phyloP scores from a whole-genome alignment of 1,140 invertebrate species.

The Drosophila obscura region DNA sequence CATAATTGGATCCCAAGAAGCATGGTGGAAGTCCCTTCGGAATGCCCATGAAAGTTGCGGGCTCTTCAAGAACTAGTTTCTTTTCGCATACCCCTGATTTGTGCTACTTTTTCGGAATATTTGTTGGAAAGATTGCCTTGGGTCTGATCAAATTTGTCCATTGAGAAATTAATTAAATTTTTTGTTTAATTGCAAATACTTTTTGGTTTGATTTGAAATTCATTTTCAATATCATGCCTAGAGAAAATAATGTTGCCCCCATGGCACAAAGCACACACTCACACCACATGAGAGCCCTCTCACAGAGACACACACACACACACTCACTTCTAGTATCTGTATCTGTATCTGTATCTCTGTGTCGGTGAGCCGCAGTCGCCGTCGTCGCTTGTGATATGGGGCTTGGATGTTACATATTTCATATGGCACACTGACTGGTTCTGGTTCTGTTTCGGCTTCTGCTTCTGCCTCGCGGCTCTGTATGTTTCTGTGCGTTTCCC shows the following conservation, averaged over 20 bases:
- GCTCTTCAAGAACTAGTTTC: background rate
- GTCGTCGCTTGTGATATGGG: conserved; percentile 48
- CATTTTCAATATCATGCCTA: conserved; percentile 70
- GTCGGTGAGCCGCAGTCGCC: conserved; percentile 43
- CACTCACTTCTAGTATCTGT: conserved; percentile 43
- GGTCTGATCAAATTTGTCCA: background rate
- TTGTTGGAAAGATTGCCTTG: background rate
- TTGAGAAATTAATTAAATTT: background rate
- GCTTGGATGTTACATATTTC: conserved; percentile 72
- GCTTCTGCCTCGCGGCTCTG: background rate
- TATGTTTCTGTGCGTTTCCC: background rate
- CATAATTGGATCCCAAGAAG: conserved; percentile 32
- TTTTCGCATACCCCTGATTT: too few relatives aligned
- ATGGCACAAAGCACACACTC: conserved; percentile 43
- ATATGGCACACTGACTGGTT: conserved; percentile 67
- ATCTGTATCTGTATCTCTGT: conserved; percentile 46
- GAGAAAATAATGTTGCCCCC: conserved; percentile 60
- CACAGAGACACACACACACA: conserved; percentile 21
- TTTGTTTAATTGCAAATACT: conserved; percentile 30
- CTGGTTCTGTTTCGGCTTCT: conserved; percentile 38
- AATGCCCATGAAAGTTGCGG: background rate
- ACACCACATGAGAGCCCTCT: conserved; percentile 41
- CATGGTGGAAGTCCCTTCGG: too few relatives aligned
- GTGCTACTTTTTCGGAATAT: too few relatives aligned
- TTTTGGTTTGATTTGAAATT: conserved; percentile 67